Evolutionary conservation across 1,140 invertebrate species (phyloP).

Genomic region (Pectinophora gossypiella): DNA sequence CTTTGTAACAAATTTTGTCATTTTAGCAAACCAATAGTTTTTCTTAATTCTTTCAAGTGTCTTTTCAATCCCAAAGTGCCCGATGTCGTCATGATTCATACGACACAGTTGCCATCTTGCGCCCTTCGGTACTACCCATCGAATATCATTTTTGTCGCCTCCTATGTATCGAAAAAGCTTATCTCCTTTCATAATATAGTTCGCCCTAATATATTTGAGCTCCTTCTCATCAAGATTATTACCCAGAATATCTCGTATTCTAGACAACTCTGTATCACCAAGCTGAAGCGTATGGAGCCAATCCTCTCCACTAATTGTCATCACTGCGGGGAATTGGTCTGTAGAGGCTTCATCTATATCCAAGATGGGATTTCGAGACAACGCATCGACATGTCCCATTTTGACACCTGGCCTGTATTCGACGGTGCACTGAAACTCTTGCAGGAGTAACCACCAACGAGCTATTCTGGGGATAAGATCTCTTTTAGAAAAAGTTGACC

Average conservation of each 20-base stretch:
- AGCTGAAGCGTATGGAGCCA: slow-evolving; percentile 6
- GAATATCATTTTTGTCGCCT: background rate
- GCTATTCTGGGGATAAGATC: too few species aligned
- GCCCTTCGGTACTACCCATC: too few species aligned
- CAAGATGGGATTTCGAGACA: too few species aligned
- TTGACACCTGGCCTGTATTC: too few species aligned
- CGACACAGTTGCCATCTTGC: too few species aligned
- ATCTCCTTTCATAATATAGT: slow-evolving; percentile 1
- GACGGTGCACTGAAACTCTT: too few species aligned
- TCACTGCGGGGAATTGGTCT: background rate
- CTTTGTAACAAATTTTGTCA: slow-evolving; percentile 17
- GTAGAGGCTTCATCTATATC: background rate
- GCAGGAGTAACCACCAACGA: too few species aligned
- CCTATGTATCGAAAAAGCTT: slow-evolving; percentile 6
- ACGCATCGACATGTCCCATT: too few species aligned
- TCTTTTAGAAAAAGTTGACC: too few species aligned
- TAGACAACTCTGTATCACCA: background rate
- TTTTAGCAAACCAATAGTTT: too few species aligned
- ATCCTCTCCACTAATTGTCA: slow-evolving; percentile 1
- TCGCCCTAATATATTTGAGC: background rate
- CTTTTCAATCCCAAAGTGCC: slow-evolving; percentile 26
- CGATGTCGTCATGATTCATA: slow-evolving; percentile 32
- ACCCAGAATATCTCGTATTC: slow-evolving; percentile 2
- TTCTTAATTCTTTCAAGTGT: too few species aligned
- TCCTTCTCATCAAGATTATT: slow-evolving; percentile 1